These are phyloP conservation scores for Lepus townsendii DNA, from an alignment of 2,797 vertebrate genomes.

Conservation along the genomic window DNA sequence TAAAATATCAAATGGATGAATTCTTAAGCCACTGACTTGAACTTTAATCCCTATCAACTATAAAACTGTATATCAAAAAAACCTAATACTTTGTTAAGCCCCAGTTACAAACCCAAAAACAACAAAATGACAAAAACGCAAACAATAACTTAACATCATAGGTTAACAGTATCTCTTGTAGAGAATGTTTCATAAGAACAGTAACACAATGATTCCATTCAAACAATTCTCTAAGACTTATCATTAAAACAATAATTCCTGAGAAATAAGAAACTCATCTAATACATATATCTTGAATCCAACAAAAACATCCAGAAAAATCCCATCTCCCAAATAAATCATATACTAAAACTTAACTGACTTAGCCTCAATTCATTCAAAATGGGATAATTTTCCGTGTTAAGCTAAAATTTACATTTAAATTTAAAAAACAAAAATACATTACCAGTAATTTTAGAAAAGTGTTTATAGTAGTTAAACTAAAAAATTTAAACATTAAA, in stretches of 20 bases:
- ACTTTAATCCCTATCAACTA: neutral
- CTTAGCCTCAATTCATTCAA: constrained; percentile 25
- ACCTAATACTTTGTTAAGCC: constrained; percentile 29
- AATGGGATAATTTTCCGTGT: neutral
- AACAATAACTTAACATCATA: neutral
- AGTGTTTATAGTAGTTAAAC: constrained; percentile 33
- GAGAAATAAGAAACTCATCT: constrained; percentile 13
- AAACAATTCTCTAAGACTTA: constrained; percentile 13
- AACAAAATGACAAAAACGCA: constrained; percentile 15
- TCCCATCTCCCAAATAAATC: neutral
- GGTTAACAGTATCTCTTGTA: neutral
- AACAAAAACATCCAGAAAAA: constrained; percentile 57
- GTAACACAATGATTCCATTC: neutral
- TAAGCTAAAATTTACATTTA: constrained; percentile 8
- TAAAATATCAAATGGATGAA: constrained; percentile 50
- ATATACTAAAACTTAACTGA: constrained; percentile 12
- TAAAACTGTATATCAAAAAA: constrained; percentile 5
- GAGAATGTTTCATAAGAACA: constrained; percentile 6
- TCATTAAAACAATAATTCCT: constrained; percentile 5
- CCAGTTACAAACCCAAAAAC: neutral
- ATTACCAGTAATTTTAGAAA: constrained; percentile 24
- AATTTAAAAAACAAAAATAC: neutral
- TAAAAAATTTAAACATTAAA: constrained; percentile 48
- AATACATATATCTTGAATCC: neutral
- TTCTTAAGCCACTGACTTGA: constrained; percentile 5